These are phyloP conservation scores for Athalia rosae DNA, from an alignment of 2,888 invertebrate species.

Conservation along the genomic window DNA sequence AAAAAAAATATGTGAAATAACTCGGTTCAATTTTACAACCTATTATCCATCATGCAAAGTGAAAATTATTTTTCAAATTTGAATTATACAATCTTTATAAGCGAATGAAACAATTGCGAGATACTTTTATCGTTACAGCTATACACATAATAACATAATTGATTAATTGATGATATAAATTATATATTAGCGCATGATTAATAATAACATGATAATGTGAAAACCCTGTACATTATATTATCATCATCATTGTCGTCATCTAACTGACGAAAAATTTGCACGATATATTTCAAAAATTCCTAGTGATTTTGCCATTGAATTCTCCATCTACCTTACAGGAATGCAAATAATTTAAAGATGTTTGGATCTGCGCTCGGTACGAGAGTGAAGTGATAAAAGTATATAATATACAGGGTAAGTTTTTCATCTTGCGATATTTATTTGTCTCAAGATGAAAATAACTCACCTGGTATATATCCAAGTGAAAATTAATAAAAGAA, in stretches of 20 bases:
- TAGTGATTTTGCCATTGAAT: slow-evolving; percentile 12
- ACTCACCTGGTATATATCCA: not conserved
- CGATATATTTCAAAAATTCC: not conserved
- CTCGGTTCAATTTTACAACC: not conserved
- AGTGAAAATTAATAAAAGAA: not conserved
- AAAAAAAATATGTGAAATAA: slow-evolving; percentile 5
- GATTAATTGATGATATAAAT: not conserved
- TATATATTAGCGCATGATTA: not conserved
- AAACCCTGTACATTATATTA: slow-evolving; percentile 23
- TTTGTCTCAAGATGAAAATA: too few species aligned
- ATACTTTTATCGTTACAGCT: slow-evolving; percentile 14
- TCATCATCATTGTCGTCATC: slow-evolving; percentile 5
- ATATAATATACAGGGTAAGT: not conserved
- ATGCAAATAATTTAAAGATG: slow-evolving; percentile 56
- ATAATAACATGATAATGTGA: not conserved
- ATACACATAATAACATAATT: not conserved
- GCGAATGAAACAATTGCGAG: not conserved
- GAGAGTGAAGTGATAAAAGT: slow-evolving; percentile 44
- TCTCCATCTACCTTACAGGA: not conserved
- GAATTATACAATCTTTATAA: too few species aligned
- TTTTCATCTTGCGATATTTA: too few species aligned
- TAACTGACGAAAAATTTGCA: not conserved
- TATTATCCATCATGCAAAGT: slow-evolving; percentile 43
- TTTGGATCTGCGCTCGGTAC: slow-evolving; percentile 58
- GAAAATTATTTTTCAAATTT: slow-evolving; percentile 48